Evolutionary conservation across 2,113 vertebrate genomes (phyloP).

Genomic region (Pygoscelis antarcticus): DNA sequence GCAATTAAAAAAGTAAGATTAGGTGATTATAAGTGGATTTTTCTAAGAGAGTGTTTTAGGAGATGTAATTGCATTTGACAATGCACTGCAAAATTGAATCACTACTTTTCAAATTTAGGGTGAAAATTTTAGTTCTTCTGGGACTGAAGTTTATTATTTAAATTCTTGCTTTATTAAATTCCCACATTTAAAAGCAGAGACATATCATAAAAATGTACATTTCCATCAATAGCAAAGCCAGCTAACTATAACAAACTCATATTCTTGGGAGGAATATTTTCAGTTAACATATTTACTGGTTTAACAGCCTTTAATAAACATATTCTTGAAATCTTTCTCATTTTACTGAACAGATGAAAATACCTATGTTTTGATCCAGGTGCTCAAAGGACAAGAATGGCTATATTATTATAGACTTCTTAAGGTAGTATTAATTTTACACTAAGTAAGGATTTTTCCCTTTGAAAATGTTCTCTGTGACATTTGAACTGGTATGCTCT

Average conservation of each 20-base stretch:
- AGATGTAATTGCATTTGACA: neutral
- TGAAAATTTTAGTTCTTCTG: neutral
- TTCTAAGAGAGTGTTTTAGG: neutral
- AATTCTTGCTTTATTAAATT: neutral
- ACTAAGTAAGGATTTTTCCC: neutral
- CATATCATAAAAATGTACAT: neutral
- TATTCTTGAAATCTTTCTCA: neutral
- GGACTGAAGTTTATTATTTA: neutral
- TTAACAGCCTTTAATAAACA: neutral
- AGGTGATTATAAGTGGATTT: neutral
- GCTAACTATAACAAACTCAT: neutral
- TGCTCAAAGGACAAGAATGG: neutral
- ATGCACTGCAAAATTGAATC: neutral
- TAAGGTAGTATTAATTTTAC: neutral
- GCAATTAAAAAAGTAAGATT: neutral
- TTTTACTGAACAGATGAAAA: neutral
- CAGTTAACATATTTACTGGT: neutral
- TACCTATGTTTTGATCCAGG: neutral
- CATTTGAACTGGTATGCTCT: neutral
- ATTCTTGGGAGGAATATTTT: neutral
- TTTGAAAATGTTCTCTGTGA: neutral
- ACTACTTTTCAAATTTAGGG: neutral
- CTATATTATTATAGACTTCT: neutral
- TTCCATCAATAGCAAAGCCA: neutral
- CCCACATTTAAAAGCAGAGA: neutral